Percentiles rank a stretch among this genome's conserved stretches.
Conservation (phyloP, 2,888 invertebrate genomes). For the Melanostoma scalare region DNA sequence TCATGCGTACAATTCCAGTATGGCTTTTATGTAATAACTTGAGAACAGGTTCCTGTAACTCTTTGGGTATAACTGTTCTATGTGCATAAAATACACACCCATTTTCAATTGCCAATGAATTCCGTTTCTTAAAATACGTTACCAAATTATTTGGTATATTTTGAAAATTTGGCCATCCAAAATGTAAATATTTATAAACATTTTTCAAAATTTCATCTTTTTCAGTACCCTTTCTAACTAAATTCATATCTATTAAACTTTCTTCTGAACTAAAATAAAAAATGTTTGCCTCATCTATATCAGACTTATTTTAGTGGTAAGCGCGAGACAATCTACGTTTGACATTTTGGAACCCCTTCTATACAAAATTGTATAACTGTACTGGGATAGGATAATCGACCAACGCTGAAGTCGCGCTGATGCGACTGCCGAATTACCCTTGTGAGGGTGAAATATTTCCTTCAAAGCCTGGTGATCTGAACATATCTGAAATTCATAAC, state of each 20-base stretch:
- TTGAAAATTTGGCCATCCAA: background rate
- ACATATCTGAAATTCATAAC: slow-evolving; percentile 33
- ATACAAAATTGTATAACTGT: background rate
- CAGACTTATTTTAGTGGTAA: background rate
- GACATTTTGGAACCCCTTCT: slow-evolving; percentile 10
- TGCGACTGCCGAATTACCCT: slow-evolving; percentile 2
- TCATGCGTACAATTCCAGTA: slow-evolving; percentile 23
- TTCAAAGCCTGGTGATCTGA: slow-evolving; percentile 59
- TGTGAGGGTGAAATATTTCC: slow-evolving; percentile 5
- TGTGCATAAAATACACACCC: slow-evolving; percentile 26
- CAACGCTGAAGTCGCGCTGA: slow-evolving; percentile 4
- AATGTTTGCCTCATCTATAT: background rate
- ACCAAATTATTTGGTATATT: background rate
- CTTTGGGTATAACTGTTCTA: slow-evolving; percentile 16
- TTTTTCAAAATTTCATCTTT: background rate
- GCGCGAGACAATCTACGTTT: background rate
- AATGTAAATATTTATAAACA: background rate
- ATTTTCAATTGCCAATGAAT: slow-evolving; percentile 25
- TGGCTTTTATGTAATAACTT: slow-evolving; percentile 25
- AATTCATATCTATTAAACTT: background rate
- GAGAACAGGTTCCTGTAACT: slow-evolving; percentile 1
- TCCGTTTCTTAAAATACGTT: background rate
- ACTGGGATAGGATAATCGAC: background rate
- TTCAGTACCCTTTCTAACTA: background rate
- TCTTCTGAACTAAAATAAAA: background rate